phyloP scores from a whole-genome alignment of 2,888 invertebrate species.

The Brachycybe producta region DNA sequence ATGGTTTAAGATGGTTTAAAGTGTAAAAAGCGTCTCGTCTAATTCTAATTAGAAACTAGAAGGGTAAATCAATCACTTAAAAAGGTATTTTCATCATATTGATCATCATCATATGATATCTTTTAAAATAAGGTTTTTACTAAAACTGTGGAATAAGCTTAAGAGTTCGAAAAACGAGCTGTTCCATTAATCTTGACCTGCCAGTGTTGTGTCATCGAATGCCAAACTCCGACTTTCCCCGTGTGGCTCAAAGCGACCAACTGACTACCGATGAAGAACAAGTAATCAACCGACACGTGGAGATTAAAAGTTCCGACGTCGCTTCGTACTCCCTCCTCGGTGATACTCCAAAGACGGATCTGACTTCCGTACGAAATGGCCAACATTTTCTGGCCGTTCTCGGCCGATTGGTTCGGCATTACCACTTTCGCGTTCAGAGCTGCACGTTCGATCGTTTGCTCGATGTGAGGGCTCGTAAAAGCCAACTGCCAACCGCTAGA shows the following conservation, averaged over 20 bases:
- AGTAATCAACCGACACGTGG: constrained; percentile 81
- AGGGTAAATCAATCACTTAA: too few species aligned
- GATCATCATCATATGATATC: too few species aligned
- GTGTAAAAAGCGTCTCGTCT: not conserved
- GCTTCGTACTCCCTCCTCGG: constrained; percentile 57
- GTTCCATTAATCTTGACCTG: too few species aligned
- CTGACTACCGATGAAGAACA: constrained; percentile 95
- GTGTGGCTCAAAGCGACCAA: constrained; percentile 85
- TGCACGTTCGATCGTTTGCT: constrained; percentile 75
- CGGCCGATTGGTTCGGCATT: constrained; percentile 27
- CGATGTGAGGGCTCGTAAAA: constrained; percentile 85
- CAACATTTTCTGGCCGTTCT: constrained; percentile 56
- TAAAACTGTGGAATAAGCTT: too few species aligned
- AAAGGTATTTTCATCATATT: too few species aligned
- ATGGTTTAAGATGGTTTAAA: not conserved
- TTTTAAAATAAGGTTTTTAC: too few species aligned
- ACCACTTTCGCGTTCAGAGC: constrained; percentile 59
- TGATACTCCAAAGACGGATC: constrained; percentile 64
- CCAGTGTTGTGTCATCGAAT: constrained; percentile 98
- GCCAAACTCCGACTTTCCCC: constrained; percentile 98
- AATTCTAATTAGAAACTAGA: too few species aligned
- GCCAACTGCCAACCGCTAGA: constrained; percentile 92
- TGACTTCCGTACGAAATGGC: constrained; percentile 65
- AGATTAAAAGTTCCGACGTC: constrained; percentile 79
- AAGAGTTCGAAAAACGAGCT: too few species aligned